Conservation (phyloP, 2,888 invertebrate genomes). For the Lithophane semibrunnea region DNA sequence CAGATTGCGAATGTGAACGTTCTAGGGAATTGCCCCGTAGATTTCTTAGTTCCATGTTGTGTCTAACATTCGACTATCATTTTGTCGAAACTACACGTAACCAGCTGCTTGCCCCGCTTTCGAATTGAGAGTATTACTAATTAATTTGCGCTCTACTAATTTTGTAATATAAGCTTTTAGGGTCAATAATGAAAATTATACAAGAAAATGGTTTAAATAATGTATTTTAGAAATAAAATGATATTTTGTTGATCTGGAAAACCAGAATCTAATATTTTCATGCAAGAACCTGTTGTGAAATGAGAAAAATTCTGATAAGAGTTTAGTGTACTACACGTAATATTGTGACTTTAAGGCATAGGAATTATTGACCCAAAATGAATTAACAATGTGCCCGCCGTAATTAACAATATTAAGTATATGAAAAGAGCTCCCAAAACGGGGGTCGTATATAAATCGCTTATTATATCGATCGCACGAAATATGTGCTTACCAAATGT, state of each 20-base stretch:
- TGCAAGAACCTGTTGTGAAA: neutral
- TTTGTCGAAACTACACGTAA: conserved; percentile 37
- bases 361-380: conserved; percentile 53
- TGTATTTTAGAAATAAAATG: conserved; percentile 2
- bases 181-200: conserved; percentile 51
- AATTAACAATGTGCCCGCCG: conserved; percentile 15
- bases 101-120: conserved; percentile 47
- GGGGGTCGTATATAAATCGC: conserved; percentile 9
- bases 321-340: neutral
- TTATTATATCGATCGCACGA: conserved; percentile 42
- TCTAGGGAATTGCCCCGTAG: no score
- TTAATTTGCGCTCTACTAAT: conserved; percentile 53
- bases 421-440: conserved; percentile 26
- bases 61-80: conserved; percentile 53
- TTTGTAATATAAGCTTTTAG: conserved; percentile 50
- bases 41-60: conserved; percentile 13
- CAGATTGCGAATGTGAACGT: no score
- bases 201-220: neutral
- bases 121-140: conserved; percentile 43
- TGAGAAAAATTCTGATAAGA: neutral
- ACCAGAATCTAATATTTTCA: neutral
- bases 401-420: conserved; percentile 38
- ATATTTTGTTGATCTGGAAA: neutral
- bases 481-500: conserved; percentile 39
- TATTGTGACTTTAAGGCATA: neutral